Evolutionary conservation across 2,888 invertebrate species (phyloP).

Genomic region (Sarcophaga subvicina): DNA sequence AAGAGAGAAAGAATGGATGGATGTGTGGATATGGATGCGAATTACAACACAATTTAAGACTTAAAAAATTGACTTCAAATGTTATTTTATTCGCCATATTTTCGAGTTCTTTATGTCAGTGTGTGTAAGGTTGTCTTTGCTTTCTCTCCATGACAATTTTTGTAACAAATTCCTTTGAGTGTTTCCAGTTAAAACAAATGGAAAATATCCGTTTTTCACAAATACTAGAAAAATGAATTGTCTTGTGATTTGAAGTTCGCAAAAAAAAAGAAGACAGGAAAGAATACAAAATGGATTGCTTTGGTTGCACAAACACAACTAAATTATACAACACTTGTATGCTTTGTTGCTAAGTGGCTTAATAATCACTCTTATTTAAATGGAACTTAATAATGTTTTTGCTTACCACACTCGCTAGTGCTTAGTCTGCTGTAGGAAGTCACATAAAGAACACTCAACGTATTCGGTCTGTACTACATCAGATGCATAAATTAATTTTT

Average conservation of each 20-base stretch:
- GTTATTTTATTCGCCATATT: constrained; percentile 27
- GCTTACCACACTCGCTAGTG: neutral
- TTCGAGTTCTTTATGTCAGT: neutral
- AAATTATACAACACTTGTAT: constrained; percentile 36
- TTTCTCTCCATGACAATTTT: constrained; percentile 41
- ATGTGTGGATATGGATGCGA: neutral
- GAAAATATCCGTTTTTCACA: constrained; percentile 17
- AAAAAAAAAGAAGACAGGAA: constrained; percentile 20
- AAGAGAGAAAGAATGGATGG: neutral
- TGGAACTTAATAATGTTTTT: constrained; percentile 25
- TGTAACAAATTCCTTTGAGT: constrained; percentile 59
- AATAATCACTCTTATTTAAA: constrained; percentile 42
- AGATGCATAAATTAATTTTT: too few relatives aligned
- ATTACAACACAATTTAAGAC: constrained; percentile 55
- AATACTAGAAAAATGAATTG: constrained; percentile 38
- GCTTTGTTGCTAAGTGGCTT: constrained; percentile 44
- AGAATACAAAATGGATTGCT: neutral
- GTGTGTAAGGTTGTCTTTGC: neutral
- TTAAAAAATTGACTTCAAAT: constrained; percentile 57
- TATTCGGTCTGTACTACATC: too few relatives aligned
- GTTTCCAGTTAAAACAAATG: constrained; percentile 49
- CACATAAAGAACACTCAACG: too few relatives aligned
- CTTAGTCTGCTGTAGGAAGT: too few relatives aligned
- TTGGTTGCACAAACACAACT: constrained; percentile 25
- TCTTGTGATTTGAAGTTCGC: constrained; percentile 19